Base-by-base conservation (phyloP, 1,140 invertebrate species). In the Elysia chlorotica region DNA sequence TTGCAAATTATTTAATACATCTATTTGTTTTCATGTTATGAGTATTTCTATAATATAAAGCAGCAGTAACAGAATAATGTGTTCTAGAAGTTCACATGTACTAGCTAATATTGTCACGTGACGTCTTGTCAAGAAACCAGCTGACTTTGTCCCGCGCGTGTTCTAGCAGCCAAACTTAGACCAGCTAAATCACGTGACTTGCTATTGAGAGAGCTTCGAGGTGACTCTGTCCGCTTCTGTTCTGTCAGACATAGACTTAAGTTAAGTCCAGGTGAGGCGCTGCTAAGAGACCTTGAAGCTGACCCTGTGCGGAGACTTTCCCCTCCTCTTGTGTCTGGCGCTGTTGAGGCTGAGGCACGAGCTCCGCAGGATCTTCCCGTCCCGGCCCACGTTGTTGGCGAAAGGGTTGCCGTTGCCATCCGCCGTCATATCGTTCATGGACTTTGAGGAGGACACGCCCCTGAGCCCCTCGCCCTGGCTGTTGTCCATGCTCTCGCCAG, bases 231-330 rank as follows among this genome's bases (percentile, higher is more conserved):
- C n/a, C n/a, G n/a, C n/a, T n/a, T n/a, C n/a, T n/a, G n/a, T n/a
- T n/a, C n/a, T n/a, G n/a, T n/a, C n/a, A n/a, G n/a, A n/a, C 41
- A 48, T n/a, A n/a, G n/a, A 48, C n/a, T n/a, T 48, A 48, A 48
- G 10, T 48, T 48, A 48, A 14, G n/a, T 48, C n/a, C n/a, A 14
- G 56, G 19, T 10, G 6, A 25, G n/a, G n/a, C n/a, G n/a, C 25
- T 35, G 53, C 38, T 71, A 76, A 63, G 74, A 76, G 25, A 76
- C 70, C 36, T 76, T 67, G 56, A 76, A 76, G 57, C 71, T 76
- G 23, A 76, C 74, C 31, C 71, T 62, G 31, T 71, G 70, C 0
- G 74, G 70, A 0, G 74, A 76, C 31, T 73, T 73, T 10, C 37
- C 37, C 14, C 71, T 53, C 3, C 69, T 63, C 31, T 71, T 71